Evolutionary conservation across 2,888 invertebrate species (phyloP).

Genomic region (Rhyacophila evoluta): DNA sequence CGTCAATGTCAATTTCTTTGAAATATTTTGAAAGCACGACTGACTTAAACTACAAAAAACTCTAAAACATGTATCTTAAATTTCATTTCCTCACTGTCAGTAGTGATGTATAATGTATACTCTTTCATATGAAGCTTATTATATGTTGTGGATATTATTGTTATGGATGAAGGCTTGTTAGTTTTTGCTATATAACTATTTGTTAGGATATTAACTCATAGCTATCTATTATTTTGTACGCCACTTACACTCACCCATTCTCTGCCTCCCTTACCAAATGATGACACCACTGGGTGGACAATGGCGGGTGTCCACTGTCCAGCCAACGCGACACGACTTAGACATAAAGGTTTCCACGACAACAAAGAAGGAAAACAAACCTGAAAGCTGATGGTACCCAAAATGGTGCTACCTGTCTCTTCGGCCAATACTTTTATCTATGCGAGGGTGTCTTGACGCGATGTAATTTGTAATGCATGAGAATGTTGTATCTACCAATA

Average conservation of each 20-base stretch:
- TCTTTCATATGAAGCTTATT: too few relatives aligned
- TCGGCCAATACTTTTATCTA: slow-evolving; percentile 46
- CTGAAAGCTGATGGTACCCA: slow-evolving; percentile 40
- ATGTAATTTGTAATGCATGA: neutral
- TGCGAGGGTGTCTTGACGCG: slow-evolving; percentile 12
- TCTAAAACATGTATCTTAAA: too few relatives aligned
- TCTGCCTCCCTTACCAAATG: slow-evolving; percentile 42
- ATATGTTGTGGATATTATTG: too few relatives aligned
- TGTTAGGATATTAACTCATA: too few relatives aligned
- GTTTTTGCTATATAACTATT: too few relatives aligned
- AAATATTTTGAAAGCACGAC: too few relatives aligned
- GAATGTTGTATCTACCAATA: neutral
- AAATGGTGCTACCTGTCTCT: slow-evolving; percentile 41
- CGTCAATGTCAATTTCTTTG: too few relatives aligned
- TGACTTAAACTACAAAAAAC: too few relatives aligned
- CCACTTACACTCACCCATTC: neutral
- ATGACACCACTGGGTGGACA: slow-evolving; percentile 53
- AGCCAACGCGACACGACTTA: slow-evolving; percentile 52
- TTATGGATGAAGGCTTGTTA: too few relatives aligned
- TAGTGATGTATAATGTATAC: too few relatives aligned
- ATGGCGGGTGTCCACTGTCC: slow-evolving; percentile 33
- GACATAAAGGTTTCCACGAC: slow-evolving; percentile 54
- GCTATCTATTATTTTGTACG: neutral
- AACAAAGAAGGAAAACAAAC: slow-evolving; percentile 55
- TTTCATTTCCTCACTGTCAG: too few relatives aligned